Evolutionary conservation across 1,140 invertebrate genomes (phyloP).

Genomic region (Pomacea maculata): DNA sequence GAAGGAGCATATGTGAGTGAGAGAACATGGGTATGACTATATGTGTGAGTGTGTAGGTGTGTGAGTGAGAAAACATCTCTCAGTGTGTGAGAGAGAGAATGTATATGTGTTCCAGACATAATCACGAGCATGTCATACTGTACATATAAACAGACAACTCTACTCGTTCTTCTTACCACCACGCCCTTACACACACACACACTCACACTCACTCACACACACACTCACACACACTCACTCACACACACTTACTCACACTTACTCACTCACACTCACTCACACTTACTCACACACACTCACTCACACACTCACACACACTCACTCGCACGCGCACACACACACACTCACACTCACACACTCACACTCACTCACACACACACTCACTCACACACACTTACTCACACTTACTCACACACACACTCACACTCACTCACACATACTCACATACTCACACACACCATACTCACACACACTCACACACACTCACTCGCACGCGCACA

Average conservation of each 20-base stretch:
- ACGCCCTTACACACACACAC: slow-evolving; percentile 38
- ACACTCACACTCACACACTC: slow-evolving; percentile 36
- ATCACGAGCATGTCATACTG: no score
- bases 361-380: slow-evolving; percentile 31
- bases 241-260: slow-evolving; percentile 29
- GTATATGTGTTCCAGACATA: not conserved
- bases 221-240: slow-evolving; percentile 31
- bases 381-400: slow-evolving; percentile 34
- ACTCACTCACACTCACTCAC: slow-evolving; percentile 35
- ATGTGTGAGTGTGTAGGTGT: not conserved
- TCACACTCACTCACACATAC: slow-evolving; percentile 36
- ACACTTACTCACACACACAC: slow-evolving; percentile 27
- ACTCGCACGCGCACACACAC: slow-evolving; percentile 26
- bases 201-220: slow-evolving; percentile 35
- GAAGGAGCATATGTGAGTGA: not conserved
- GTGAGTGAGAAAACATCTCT: not conserved
- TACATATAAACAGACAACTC: no score
- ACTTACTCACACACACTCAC: slow-evolving; percentile 29
- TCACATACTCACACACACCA: slow-evolving; percentile 26
- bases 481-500: slow-evolving; percentile 19
- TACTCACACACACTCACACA: slow-evolving; percentile 33
- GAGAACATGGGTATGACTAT: no score
- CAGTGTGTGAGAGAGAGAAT: not conserved
- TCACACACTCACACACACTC: slow-evolving; percentile 34
- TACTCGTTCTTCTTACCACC: no score